Evolutionary conservation across 2,113 vertebrate genomes (phyloP), one percentile per base, ranked within the genome.

Genomic region (Trachemys scripta): DNA sequence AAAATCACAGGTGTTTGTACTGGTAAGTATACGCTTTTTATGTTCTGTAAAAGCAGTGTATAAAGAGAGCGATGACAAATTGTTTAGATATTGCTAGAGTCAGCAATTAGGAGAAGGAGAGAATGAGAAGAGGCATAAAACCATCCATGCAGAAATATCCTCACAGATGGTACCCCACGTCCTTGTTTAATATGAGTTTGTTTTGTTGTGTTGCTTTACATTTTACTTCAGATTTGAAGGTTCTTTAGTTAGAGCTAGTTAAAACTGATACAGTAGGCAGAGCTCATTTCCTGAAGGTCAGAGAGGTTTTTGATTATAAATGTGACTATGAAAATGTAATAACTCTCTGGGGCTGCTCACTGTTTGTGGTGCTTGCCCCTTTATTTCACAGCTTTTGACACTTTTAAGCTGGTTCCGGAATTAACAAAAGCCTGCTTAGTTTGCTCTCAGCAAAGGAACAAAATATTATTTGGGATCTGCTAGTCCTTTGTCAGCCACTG

Each of bases 261-360:
- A 0, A 50, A 88, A 93, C 53, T 51, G 85, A 50, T 92, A 54
- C 72, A 0, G 47, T 6, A 93, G 85, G 85, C 76, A 54, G 85
- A 90, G 83, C 38, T 95, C 1, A 13, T 92, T 94, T 92, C 57
- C 87, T 95, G 96, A 98, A 98, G 97, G 98, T 98, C 91, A 94
- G 29, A 2, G 97, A 98, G 96, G 95, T 97, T 97, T 97, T 92
- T 90, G 93, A 96, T 82, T 80, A 90, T 86, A 85, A 93, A 89
- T 94, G 38, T 92, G 84, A 82, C 69, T 49, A 62, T 81, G 45
- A 81, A 82, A 91, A 91, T 69, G 29, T 81, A 83, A 38, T 0
- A 0, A 0, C 85, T 93, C 91, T 90, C 69, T 84, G 62, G 94
- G 94, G 80, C 84, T 72, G 47, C 57, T 57, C 24, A 12, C 88